Base-by-base conservation (phyloP, 2,113 vertebrate genomes). In the Cyanoliseus patagonus region DNA sequence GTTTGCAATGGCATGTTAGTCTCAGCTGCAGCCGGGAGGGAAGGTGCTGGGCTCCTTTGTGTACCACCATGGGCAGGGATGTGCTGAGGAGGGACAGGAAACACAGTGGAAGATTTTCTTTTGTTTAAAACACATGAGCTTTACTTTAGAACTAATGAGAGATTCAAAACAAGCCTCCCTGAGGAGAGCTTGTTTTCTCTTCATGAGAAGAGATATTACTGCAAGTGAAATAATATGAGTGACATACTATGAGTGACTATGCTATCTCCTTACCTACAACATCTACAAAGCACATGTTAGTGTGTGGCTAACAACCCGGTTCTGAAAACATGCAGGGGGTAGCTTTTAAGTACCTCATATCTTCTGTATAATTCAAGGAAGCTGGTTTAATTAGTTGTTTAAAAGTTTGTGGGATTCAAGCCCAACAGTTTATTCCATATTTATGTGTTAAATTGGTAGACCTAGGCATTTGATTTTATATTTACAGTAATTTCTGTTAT, bases 121-220 rank as follows among this genome's bases (percentile, higher is more conserved):
- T 52, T 37, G 4, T 47, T 75, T 75, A 62, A 83, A 75, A 62
- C 31, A 47, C 10, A 11, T 3, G 20, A 52, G 5, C 3, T 51
- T 73, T 53, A 37, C 13, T 77, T 80, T 61, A 72, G 89, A 97
- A 90, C 74, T 82, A 94, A 81, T 68, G n/a, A 69, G 73, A 52
- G 18, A 59, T 62, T 69, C 15, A 44, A 53, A 87, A 52, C 11
- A 80, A 69, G 4, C 9, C 11, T 73, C 13, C 15, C 13, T 20
- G 67, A 76, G 75, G 37, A 76, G 7, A 62, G 28, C 12, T 51
- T 53, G 51, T 24, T 35, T 59, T 59, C 57, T 59, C 57, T 59
- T 30, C 3, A 23, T 61, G 51, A 83, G 73, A 66, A 7, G 30
- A 52, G 15, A 51, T 55, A 73, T 70, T 62, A 9, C 23, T 90